phyloP scores from a whole-genome alignment of 2,113 vertebrate species.

The Camelus dromedarius region DNA sequence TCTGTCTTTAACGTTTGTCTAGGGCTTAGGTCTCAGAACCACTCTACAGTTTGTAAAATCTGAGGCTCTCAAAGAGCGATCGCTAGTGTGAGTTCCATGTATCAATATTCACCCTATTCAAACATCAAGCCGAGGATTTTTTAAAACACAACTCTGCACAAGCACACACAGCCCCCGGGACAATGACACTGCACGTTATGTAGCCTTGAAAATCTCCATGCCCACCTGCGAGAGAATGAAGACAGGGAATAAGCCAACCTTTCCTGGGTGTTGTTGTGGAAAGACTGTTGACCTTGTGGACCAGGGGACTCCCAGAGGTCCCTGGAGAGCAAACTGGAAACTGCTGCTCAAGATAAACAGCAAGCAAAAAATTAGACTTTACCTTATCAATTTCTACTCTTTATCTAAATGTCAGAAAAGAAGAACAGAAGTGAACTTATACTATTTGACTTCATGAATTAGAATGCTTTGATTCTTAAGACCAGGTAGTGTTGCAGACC shows the following conservation, averaged over 20 bases:
- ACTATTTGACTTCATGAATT: not conserved
- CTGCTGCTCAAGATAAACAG: not conserved
- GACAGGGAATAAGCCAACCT: not conserved
- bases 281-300: not conserved
- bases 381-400: not conserved
- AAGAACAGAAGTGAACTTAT: not conserved
- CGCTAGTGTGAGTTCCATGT: too few species aligned
- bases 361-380: not conserved
- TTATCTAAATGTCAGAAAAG: not conserved
- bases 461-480: not conserved
- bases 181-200: not conserved
- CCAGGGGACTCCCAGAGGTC: not conserved
- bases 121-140: not conserved
- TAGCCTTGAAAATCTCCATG: not conserved
- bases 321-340: not conserved
- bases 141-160: not conserved
- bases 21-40: not conserved
- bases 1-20: not conserved
- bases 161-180: not conserved
- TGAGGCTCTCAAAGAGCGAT: not conserved
- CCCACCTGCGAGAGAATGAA: not conserved
- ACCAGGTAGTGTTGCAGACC: not conserved
- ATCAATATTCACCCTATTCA: not conserved
- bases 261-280: not conserved
- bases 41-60: not conserved